These are phyloP conservation scores for Ornithoptera priamus DNA, from an alignment of 2,888 invertebrate genomes.

Conservation along the genomic window DNA sequence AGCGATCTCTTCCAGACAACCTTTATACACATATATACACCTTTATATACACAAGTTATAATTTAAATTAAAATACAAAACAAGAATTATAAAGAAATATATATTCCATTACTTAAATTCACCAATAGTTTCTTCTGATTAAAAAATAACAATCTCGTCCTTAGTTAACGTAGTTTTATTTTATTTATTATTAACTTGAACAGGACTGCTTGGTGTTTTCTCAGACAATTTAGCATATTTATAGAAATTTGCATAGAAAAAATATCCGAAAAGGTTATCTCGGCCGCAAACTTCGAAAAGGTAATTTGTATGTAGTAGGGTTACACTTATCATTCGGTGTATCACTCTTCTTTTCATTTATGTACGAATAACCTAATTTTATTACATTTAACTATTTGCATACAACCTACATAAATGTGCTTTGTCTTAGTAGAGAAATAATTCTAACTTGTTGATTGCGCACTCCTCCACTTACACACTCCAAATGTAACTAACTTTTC, in stretches of 20 bases:
- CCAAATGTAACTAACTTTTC: too few species aligned
- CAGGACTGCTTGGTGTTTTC: not conserved
- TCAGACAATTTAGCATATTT: constrained; percentile 23
- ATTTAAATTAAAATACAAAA: not conserved
- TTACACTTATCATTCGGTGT: constrained; percentile 47
- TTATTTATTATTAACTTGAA: not conserved
- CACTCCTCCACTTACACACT: too few species aligned
- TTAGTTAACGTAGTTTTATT: not conserved
- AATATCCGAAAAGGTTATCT: constrained; percentile 45
- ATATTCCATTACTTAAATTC: not conserved
- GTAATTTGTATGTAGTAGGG: constrained; percentile 60
- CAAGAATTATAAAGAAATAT: not conserved
- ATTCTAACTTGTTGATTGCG: not conserved
- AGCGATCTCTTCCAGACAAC: too few species aligned
- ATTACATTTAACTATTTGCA: not conserved
- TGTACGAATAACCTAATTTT: not conserved
- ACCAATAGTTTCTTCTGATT: not conserved
- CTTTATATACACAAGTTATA: not conserved
- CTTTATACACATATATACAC: too few species aligned
- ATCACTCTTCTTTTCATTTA: not conserved
- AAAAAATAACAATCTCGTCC: not conserved
- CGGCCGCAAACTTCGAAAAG: constrained; percentile 45
- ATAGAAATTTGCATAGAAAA: constrained; percentile 27
- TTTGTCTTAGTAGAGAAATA: not conserved
- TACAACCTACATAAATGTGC: not conserved